phyloP scores from a whole-genome alignment of 2,888 invertebrate genomes.

The Busseola fusca region DNA sequence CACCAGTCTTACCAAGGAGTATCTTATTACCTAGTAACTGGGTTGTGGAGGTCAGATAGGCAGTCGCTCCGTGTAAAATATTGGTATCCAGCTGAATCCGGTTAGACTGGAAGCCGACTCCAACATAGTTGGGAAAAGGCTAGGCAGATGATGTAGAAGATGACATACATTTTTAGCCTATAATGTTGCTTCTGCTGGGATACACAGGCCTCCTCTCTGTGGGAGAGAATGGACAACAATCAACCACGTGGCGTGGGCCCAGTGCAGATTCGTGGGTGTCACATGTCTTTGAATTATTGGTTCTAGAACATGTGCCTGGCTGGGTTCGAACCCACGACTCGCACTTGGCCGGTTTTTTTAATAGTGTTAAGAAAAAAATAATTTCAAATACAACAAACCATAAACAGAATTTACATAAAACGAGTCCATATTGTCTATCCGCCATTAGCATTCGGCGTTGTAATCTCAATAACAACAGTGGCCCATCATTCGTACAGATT shows the following conservation, averaged over 20 bases:
- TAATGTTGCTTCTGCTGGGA: neutral
- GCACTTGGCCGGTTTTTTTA: neutral
- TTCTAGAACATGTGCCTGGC: neutral
- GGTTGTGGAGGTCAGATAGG: no score
- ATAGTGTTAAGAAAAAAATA: neutral
- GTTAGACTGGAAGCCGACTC: no score
- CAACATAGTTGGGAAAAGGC: no score
- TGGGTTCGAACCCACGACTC: no score
- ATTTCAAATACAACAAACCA: constrained; percentile 5
- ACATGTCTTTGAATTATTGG: neutral
- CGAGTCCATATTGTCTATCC: constrained; percentile 35
- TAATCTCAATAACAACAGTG: constrained; percentile 63
- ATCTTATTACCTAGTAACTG: no score
- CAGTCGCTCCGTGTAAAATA: no score
- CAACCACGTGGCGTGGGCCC: neutral
- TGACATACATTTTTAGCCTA: neutral
- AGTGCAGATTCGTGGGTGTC: neutral
- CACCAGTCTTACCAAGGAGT: no score
- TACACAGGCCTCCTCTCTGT: neutral
- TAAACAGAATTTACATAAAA: constrained; percentile 40
- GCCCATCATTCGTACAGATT: constrained; percentile 59
- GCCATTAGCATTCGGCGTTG: constrained; percentile 51
- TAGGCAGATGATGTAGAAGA: no score
- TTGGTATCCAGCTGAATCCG: no score
- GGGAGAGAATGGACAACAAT: neutral